Evolutionary conservation across 53 echinoderm and acorn worm genomes (phyloP).

Genomic region (Paracentrotus lividus): DNA sequence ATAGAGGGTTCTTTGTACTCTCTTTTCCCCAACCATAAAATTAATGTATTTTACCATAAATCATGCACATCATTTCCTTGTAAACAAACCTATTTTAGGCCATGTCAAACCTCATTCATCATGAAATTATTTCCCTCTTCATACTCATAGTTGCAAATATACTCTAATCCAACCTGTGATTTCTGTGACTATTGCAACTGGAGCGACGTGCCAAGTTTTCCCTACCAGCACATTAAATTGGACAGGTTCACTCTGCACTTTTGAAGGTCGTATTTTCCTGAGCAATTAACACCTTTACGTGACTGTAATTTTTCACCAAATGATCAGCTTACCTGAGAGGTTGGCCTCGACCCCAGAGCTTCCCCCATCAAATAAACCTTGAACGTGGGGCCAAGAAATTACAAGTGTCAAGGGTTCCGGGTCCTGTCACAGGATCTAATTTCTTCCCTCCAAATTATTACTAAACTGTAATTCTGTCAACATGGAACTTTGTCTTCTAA

Average conservation of each 20-base stretch:
- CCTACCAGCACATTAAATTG: background rate
- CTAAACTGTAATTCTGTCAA: constrained; percentile 1
- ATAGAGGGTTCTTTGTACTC: background rate
- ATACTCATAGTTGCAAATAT: background rate
- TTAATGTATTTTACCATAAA: background rate
- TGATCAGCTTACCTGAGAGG: constrained; percentile 4
- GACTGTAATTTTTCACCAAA: constrained; percentile 17
- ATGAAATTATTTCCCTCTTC: background rate
- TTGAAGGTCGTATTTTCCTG: constrained; percentile 7
- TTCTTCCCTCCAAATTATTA: background rate
- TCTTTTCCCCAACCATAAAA: background rate
- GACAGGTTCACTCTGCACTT: constrained; percentile 36
- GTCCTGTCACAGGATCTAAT: background rate
- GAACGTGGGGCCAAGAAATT: constrained; percentile 25
- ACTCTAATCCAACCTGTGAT: background rate
- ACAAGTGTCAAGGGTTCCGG: constrained; percentile 17
- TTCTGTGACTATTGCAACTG: background rate
- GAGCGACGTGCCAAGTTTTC: background rate
- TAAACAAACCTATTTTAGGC: background rate
- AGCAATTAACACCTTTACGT: constrained; percentile 35
- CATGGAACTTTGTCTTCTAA: background rate
- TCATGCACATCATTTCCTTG: background rate
- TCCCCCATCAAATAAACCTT: constrained; percentile 40
- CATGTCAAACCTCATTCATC: background rate
- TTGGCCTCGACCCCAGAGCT: constrained; percentile 10